Base-by-base conservation (phyloP, 2,888 invertebrate genomes). In the Coronaproctus castanopsis region DNA sequence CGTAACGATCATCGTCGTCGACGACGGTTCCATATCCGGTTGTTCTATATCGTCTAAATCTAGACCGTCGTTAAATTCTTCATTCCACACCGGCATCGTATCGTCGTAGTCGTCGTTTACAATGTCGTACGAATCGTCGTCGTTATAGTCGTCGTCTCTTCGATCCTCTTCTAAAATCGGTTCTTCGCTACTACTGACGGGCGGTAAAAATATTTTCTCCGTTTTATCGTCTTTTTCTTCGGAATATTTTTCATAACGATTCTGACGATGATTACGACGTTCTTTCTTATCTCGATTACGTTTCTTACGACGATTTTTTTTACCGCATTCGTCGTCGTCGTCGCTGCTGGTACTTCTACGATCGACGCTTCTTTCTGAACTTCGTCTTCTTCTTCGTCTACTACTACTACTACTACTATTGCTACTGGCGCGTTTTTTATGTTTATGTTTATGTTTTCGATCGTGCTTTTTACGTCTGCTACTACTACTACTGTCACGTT, bases 1-100 rank as follows among this genome's bases (percentile, higher is more conserved):
- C 36, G 68, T 67, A 59, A 79, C 78, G 52, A 82, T 82, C 1
- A 75, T 79, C 2, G 87, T 85, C 3, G 87, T 87, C 52, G 87
- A 87, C 59, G 80, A 81, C 0, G 87, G 87, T 68, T 87, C 87
- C 67, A 85, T 80, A 68, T 87, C 87, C 67, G 63, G 65, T 3
- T 63, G 54, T 58, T 66, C 67, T 50, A 62, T 63, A 62, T 60
- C 60, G 24, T 57, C 57, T 57, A 36, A 14, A 5, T 5, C 8
- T 8, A 14, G 14, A 36, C 14, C 36, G 36, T 36, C 14, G 36
- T 8, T 36, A 14, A 14, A 36, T 8, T 14, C 14, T 8, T 36
- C 36, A 5, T 36, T 36, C 36, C 36, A 36, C 5, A 55, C 59
- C 36, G 59, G 21, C 8, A 55, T 55, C 21, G 36, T 56, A 18